Base-by-base conservation (phyloP, 2,797 vertebrate species). In the Spheniscus humboldti region DNA sequence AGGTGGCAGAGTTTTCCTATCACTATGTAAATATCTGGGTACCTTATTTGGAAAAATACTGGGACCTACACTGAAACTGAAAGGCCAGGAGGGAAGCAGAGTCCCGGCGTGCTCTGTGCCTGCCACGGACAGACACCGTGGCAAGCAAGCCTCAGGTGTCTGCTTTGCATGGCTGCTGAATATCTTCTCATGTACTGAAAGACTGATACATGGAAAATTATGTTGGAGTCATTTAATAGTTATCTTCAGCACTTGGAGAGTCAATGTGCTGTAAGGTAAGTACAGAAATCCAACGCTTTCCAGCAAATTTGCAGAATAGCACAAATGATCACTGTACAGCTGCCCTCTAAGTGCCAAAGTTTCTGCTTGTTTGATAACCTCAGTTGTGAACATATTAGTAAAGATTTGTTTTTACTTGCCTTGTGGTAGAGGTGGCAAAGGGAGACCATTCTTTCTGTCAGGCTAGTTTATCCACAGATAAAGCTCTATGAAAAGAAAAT, bases 61-160 rank as follows among this genome's bases (percentile, higher is more conserved):
- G 67, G 9, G 37, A 75, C 14, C n/a, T 57, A 37, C 37, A 53
- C 16, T 60, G 57, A 72, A 67, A n/a, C 18, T 23, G 48, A 79
- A 88, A 80, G 43, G 17, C 10, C 22, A 59, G n/a, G 39, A 83
- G 24, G 20, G 31, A 69, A 76, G 33, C 47, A 77, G 67, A 69
- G 60, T 10, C 18, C 43, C 2, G 5, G 15, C 0, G 0, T 48
- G 31, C 12, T 81, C 53, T 41, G 28, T 62, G 47, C 41, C 73
- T 66, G 55, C 31, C 31, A 11, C 2, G 6, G 52, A 59, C 18
- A 45, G 45, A 31, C 15, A 41, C 9, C 1, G 1, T 9, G 19
- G 28, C 41, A 82, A 81, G 16, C n/a, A 72, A 86, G 11, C 16
- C 48, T 30, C 23, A 33, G 33, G 18, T 41, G 45, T 35, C 69